Base-by-base conservation (phyloP, 2,797 vertebrate genomes). In the Hephaestus fuliginosus region DNA sequence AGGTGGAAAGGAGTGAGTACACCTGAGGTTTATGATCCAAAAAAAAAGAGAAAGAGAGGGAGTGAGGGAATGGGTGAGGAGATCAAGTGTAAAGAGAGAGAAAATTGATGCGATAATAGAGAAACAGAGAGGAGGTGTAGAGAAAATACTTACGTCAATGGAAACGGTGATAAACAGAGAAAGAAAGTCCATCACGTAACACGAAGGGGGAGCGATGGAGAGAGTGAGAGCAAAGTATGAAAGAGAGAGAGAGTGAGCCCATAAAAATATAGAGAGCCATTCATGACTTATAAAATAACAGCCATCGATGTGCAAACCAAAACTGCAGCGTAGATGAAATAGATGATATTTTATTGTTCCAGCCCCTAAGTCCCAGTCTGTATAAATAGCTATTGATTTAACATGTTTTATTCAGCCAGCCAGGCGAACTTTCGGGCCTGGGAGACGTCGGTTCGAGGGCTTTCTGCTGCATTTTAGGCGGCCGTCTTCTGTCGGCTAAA, bases 301-400 rank as follows among this genome's bases (percentile, higher is more conserved):
- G 80, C 84, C 85, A 86, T 90, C 81, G 76, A 89, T 80, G 85
- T 90, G 88, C 84, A 84, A 86, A 89, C 62, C 78, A 81, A 91
- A 92, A 91, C 84, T 86, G 89, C 91, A 90, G 76, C 78, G 84
- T 89, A 82, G 88, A 92, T 93, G 88, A 92, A 90, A 93, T 84
- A 84, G 87, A 91, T 89, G 76, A 89, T 91, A 87, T 92, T 93
- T 93, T 92, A 92, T 91, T 89, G 90, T 93, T 87, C 84, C 76
- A 85, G 86, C 77, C 86, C 76, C 86, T 33, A 17, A 85, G 83
- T 89, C 84, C 88, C 86, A 86, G 88, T 53, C 63, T 94, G 89
- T 95, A 96, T 96, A 96, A 96, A 96, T 95, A 96, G 95, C 93
- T 92, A 95, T 96, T 95, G 96, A 97, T 96, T 96, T 94, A 94